Percentiles rank a stretch among this genome's conserved stretches.
Evolutionary conservation across 2,113 vertebrate genomes (phyloP).

Genomic region (Thalassoma bifasciatum): DNA sequence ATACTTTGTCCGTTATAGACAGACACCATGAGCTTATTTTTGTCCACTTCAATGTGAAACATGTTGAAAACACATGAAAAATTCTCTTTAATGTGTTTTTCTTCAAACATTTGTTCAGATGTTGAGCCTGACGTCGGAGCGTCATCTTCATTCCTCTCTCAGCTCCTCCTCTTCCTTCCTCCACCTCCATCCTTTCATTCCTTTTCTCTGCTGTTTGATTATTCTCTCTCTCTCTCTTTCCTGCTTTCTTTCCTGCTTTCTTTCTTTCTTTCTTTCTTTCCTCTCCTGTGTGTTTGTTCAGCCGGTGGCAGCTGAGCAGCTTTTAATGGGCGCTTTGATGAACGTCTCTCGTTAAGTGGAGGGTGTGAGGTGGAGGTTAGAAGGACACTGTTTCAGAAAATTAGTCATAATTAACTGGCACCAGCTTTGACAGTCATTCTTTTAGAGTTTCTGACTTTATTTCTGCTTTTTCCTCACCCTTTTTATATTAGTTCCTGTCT

Average conservation of each 20-base stretch:
- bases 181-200: neutral
- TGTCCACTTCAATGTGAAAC: too few species aligned
- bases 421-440: too few species aligned
- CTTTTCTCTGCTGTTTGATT: neutral
- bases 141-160: slow-evolving; percentile 22
- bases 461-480: neutral
- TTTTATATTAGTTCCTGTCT: neutral
- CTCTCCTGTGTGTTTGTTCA: slow-evolving; percentile 61
- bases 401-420: neutral
- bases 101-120: neutral
- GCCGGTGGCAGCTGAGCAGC: slow-evolving; percentile 46
- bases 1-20: too few species aligned
- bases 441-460: too few species aligned
- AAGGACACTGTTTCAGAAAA: neutral
- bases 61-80: too few species aligned
- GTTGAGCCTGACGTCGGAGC: neutral
- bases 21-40: too few species aligned
- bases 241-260: slow-evolving; percentile 4
- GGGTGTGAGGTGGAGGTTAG: neutral
- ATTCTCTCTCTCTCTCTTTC: neutral
- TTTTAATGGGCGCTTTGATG: slow-evolving; percentile 68
- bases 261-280: slow-evolving; percentile 13
- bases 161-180: slow-evolving; percentile 37
- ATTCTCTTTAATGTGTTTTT: neutral
- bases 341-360: slow-evolving; percentile 38